Evolutionary conservation across 2,888 invertebrate genomes (phyloP).

Genomic region (Creontiades dilutus): DNA sequence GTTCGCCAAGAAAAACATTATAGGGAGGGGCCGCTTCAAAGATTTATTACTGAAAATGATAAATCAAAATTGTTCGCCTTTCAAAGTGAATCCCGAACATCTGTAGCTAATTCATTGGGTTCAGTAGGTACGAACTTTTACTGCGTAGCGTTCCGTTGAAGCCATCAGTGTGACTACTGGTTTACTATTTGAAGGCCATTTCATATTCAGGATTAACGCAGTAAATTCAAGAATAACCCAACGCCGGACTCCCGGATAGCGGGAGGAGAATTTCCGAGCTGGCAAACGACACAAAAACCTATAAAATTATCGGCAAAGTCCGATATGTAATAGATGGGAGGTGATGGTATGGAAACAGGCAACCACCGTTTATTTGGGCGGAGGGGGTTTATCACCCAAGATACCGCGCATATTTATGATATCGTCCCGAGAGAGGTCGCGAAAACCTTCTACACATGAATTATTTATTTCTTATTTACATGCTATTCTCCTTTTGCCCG

Average conservation of each 20-base stretch:
- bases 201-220: neutral
- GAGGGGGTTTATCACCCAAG: constrained; percentile 48
- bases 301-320: neutral
- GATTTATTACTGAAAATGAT: too few relatives aligned
- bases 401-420: constrained; percentile 66
- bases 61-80: too few relatives aligned
- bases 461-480: constrained; percentile 66
- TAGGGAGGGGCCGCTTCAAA: too few relatives aligned
- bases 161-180: too few relatives aligned
- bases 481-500: constrained; percentile 55
- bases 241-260: neutral
- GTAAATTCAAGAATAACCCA: neutral
- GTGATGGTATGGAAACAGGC: neutral
- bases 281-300: neutral
- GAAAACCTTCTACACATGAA: constrained; percentile 47
- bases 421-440: constrained; percentile 31
- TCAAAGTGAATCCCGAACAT: too few relatives aligned
- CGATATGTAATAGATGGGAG: neutral
- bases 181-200: too few relatives aligned
- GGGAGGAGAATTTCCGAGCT: neutral
- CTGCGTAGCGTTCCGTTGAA: too few relatives aligned
- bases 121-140: too few relatives aligned
- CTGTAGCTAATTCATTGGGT: too few relatives aligned
- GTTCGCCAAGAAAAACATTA: too few relatives aligned
- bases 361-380: neutral